These are phyloP conservation scores for Herpailurus yagouaroundi DNA, from an alignment of 2,113 vertebrate genomes.

Conservation along the genomic window DNA sequence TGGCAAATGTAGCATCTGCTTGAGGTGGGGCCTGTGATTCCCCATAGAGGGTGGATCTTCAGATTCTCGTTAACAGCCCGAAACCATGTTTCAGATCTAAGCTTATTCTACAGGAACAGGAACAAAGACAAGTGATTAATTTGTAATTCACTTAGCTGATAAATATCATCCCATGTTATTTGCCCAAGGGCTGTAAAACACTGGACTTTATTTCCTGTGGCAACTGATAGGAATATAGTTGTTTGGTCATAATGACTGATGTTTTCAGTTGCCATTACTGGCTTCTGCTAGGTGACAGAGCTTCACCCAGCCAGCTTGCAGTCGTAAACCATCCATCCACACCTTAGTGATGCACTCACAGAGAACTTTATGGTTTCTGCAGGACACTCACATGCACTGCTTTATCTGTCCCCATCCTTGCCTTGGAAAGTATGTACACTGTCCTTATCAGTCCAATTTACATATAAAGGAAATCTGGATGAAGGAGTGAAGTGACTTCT, in stretches of 20 bases:
- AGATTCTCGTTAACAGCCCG: conserved; percentile 26
- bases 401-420: background rate
- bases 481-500: background rate
- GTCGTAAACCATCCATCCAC: background rate
- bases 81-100: conserved; percentile 52
- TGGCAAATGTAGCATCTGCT: conserved; percentile 53
- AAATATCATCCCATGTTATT: conserved; percentile 47
- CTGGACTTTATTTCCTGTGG: conserved; percentile 26
- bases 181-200: conserved; percentile 42
- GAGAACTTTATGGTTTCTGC: background rate
- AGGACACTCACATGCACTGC: background rate
- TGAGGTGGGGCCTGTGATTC: conserved; percentile 35
- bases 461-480: background rate
- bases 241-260: conserved; percentile 22
- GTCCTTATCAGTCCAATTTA: background rate
- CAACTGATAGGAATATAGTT: conserved; percentile 3
- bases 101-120: background rate
- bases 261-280: background rate
- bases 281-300: conserved; percentile 22
- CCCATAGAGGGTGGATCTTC: background rate
- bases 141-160: conserved; percentile 58
- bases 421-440: background rate
- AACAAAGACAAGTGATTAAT: conserved; percentile 59
- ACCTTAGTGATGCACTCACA: background rate
- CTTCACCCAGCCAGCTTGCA: background rate